Evolutionary conservation across 2,888 invertebrate genomes (phyloP), one percentile per base, ranked within the genome.

Genomic region (Polyommatus icarus): DNA sequence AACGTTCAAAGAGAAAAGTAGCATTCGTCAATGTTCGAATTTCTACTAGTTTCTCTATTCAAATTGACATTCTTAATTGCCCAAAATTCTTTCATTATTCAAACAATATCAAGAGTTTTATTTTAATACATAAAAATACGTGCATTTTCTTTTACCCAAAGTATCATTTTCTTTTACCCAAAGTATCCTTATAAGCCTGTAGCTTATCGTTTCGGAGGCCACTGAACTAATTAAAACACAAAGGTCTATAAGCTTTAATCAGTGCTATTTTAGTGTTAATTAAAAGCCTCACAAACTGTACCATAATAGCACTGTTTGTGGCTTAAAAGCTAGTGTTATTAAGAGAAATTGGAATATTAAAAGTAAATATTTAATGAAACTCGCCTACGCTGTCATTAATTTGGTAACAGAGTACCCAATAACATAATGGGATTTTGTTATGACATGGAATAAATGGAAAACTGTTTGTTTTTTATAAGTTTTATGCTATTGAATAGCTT

Each of bases 221-320:
- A 76, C 18, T 10, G n/a, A 50, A 50, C 29, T 57, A 24, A 76
- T 29, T 50, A 73, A 32, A 36, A 57, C 29, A 76, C 32, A 46
- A 71, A 76, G 32, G 71, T 77, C 67, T 67, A 67, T 67, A 67
- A 67, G 32, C 67, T 67, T 32, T 18, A 67, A 67, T 67, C 32
- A 71, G 24, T 76, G 59, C 73, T 46, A 67, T 72, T 59, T 32
- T 77, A 77, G 50, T 24, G 40, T 8, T 50, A 77, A 67, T 73
- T 57, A 73, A 73, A 77, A 36, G 32, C 15, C 67, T 67, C 29
- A 18, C 32, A 67, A 67, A 67, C 32, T 29, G 67, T 67, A 6
- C 15, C 24, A 67, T 67, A 67, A 67, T 67, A 6, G 67, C 29
- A 29, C 29, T 67, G 67, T 67, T 67, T 67, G 29, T 32, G 67